Percentiles rank a stretch among this genome's conserved stretches.
phyloP scores from a whole-genome alignment of 2,797 vertebrate genomes.

The Karalla daura region DNA sequence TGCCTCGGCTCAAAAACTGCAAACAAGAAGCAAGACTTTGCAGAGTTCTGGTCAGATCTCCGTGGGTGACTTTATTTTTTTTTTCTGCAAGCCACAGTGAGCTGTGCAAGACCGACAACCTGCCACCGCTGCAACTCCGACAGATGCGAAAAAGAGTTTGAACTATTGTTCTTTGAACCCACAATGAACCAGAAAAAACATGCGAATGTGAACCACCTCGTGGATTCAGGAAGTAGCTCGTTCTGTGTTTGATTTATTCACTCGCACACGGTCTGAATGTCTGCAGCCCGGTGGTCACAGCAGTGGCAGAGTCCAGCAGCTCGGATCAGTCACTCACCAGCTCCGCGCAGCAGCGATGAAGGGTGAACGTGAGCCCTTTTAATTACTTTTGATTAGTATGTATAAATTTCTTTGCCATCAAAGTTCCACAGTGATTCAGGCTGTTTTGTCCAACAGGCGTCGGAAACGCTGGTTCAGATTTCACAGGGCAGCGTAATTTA shows the following conservation, averaged over 20 bases:
- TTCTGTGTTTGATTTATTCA: not conserved
- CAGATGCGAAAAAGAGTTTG: constrained; percentile 3
- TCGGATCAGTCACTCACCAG: not conserved
- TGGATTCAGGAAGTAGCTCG: not conserved
- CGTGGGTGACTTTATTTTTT: not conserved
- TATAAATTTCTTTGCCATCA: not conserved
- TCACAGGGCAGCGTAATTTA: no score
- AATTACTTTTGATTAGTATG: not conserved
- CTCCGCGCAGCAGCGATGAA: not conserved
- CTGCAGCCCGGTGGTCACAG: constrained; percentile 22
- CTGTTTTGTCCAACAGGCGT: constrained; percentile 20
- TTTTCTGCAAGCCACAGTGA: not conserved
- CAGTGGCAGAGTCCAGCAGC: not conserved
- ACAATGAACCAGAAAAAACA: not conserved
- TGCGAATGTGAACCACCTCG: not conserved
- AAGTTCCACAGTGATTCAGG: not conserved
- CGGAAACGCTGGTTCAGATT: constrained; percentile 46
- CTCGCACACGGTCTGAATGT: not conserved
- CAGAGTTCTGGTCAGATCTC: not conserved
- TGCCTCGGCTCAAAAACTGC: not conserved
- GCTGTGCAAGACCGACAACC: not conserved
- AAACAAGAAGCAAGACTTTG: not conserved
- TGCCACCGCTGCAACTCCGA: not conserved
- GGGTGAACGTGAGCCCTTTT: not conserved
- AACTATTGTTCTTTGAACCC: not conserved